Evolutionary conservation across 2,113 vertebrate genomes (phyloP), one percentile per base, ranked within the genome.

Genomic region (Odontophorus gujanensis): DNA sequence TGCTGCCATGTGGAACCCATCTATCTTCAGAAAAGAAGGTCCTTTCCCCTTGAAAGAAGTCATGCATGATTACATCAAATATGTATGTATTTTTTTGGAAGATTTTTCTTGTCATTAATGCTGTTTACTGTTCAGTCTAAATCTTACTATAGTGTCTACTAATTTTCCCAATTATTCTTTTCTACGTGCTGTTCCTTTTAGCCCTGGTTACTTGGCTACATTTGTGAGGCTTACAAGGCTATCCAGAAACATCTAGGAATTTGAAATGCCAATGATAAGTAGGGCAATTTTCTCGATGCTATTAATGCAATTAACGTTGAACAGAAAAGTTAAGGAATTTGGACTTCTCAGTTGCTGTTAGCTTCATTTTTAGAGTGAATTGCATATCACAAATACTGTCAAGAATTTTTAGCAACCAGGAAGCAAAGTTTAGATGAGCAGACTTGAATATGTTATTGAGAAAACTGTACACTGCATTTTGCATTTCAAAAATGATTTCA

Each of bases 1-100:
- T 6, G 98, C 99, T 3, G 99, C 99, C 85, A 99, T 99, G 99
- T 99, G 99, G 99, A 99, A 99, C 92, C 98, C 98, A 0, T 99
- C 99, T 0, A 95, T 99, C 94, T 99, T 99, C 96, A 97, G 98
- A 72, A 96, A 90, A 90, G 97, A 98, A 68, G 99, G 99, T 4
- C 94, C 94, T 4, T 96, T 98, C 67, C 97, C 98, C 57, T 73
- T 99, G 94, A 98, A 99, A 61, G 95, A 97, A 20, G 98, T 99
- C 93, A 99, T 99, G 98, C 97, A 98, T 92, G 98, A 98, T 38
- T 99, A 99, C 87, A 98, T 99, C 53, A 98, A 95, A 98, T 99
- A 99, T 15, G 99, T 99, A 97, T 76, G 98, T 89, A 22, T 45
- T 59, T 53, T 53, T 89, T 81, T 74, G 26, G 6, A 55, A 63